phyloP scores from a whole-genome alignment of 2,797 vertebrate genomes.

The Alcedo quadribrachys region DNA sequence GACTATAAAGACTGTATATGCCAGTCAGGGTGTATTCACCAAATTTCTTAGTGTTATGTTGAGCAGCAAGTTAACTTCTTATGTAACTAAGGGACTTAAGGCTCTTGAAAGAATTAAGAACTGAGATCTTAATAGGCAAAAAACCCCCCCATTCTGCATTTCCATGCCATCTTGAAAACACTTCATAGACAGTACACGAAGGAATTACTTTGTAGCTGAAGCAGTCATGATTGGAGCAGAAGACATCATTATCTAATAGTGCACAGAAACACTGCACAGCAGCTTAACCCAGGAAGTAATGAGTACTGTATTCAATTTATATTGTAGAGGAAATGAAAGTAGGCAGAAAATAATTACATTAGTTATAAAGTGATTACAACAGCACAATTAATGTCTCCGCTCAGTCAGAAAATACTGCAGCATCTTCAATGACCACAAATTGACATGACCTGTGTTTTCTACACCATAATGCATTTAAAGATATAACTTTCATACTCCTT shows the following conservation, averaged over 20 bases:
- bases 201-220: background rate
- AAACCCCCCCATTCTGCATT: background rate
- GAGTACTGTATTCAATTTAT: constrained; percentile 17
- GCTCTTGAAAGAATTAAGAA: background rate
- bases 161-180: background rate
- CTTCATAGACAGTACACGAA: background rate
- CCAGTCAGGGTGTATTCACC: background rate
- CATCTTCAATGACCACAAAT: constrained; percentile 29
- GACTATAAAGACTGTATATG: constrained; percentile 1
- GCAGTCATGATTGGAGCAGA: background rate
- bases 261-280: background rate
- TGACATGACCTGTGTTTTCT: constrained; percentile 12
- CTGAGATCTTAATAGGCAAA: background rate
- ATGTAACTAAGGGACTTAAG: background rate
- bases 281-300: constrained; percentile 33
- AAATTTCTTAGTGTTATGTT: background rate
- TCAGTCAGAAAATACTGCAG: background rate
- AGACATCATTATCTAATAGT: background rate
- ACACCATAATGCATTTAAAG: background rate
- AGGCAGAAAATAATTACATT: constrained; percentile 46
- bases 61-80: constrained; percentile 10
- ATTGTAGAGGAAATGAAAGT: constrained; percentile 39
- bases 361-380: constrained; percentile 42
- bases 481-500: background rate
- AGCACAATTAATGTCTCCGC: background rate